A percentile compares a stretch with the other conserved stretches of the same genome.
Conservation (phyloP, 2,797 vertebrate genomes). For the Ibycter americanus region DNA sequence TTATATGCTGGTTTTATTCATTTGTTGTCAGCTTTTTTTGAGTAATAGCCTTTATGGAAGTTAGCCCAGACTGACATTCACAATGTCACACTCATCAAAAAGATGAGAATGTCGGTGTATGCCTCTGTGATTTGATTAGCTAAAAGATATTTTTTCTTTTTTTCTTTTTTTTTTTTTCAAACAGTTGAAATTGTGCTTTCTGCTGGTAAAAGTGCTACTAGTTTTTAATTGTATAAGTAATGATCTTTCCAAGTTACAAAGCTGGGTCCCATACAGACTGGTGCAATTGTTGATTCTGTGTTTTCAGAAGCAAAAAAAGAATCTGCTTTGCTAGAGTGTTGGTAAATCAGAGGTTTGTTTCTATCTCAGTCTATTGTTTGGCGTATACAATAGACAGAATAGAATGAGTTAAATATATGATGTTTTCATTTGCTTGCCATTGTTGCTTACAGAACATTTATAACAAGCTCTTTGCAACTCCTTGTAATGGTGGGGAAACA, state of each 20-base stretch:
- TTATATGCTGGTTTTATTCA: background rate
- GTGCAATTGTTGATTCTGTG: background rate
- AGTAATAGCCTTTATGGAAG: background rate
- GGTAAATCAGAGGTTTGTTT: background rate
- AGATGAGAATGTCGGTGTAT: background rate
- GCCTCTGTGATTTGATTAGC: background rate
- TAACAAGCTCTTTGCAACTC: background rate
- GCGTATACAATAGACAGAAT: background rate
- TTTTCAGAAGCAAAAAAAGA: background rate
- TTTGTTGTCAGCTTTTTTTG: background rate
- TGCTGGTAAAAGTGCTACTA: background rate
- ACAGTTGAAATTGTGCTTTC: background rate
- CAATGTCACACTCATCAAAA: too few species aligned
- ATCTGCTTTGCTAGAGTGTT: background rate
- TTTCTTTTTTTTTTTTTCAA: background rate
- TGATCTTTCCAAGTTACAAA: background rate
- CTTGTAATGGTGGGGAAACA: background rate
- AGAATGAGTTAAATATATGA: background rate
- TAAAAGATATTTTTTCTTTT: background rate
- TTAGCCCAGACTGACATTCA: background rate
- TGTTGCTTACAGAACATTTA: background rate
- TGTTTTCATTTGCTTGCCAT: slow-evolving; percentile 3
- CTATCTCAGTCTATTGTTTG: background rate
- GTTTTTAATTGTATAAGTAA: background rate
- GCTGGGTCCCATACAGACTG: background rate